Conservation (phyloP, 2,888 invertebrate genomes). For the Xanthia icteritia region DNA sequence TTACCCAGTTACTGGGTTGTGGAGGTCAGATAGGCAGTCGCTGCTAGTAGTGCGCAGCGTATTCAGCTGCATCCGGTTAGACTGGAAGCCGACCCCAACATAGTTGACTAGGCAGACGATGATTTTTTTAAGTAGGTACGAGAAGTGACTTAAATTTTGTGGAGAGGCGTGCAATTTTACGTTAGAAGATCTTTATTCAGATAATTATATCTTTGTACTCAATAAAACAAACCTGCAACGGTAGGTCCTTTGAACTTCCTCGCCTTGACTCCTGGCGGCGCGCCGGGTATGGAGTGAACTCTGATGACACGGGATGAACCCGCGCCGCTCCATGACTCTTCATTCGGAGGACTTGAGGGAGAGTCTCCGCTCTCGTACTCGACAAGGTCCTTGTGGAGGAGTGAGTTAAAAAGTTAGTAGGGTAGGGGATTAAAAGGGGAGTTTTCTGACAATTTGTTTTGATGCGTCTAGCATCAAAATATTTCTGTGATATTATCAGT, state of each 20-base stretch:
- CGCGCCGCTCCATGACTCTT: conserved; percentile 71
- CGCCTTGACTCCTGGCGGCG: conserved; percentile 61
- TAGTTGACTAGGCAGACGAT: too few relatives aligned
- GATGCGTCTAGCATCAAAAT: too few relatives aligned
- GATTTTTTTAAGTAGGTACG: neutral
- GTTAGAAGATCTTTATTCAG: neutral
- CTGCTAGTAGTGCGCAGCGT: too few relatives aligned
- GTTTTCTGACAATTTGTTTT: neutral
- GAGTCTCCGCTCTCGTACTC: conserved; percentile 82
- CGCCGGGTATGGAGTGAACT: conserved; percentile 67
- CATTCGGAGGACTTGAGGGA: conserved; percentile 71
- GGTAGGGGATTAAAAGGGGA: neutral
- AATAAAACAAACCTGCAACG: conserved; percentile 77
- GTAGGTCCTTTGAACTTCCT: conserved; percentile 79
- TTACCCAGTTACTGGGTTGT: too few relatives aligned
- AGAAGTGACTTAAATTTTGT: neutral
- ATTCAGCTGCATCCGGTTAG: too few relatives aligned
- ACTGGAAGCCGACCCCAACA: too few relatives aligned
- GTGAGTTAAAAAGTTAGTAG: neutral
- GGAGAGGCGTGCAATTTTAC: conserved; percentile 14
- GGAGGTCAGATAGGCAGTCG: too few relatives aligned
- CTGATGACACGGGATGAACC: conserved; percentile 74
- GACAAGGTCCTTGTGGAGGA: conserved; percentile 81
- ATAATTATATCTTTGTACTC: neutral
- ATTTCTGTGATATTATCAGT: neutral